These are phyloP conservation scores for Sisor rabdophorus DNA, from an alignment of 2,113 vertebrate species.

Conservation along the genomic window DNA sequence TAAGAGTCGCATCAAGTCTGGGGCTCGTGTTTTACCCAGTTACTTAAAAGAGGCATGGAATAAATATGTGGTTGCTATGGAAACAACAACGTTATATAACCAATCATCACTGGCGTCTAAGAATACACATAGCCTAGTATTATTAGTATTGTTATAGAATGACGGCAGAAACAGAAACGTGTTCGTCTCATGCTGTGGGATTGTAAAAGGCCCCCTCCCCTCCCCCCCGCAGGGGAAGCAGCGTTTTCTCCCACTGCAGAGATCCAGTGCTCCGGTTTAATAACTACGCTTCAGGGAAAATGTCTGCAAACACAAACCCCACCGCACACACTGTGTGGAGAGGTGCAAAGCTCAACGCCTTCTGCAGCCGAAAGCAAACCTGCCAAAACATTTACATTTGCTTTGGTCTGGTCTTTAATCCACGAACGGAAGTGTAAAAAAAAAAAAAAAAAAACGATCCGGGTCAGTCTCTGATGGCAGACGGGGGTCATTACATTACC, in stretches of 20 bases:
- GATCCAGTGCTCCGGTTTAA: slow-evolving; percentile 10
- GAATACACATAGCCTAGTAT: too few species aligned
- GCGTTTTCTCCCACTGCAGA: background rate
- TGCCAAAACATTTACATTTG: background rate
- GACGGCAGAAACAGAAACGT: background rate
- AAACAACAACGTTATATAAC: too few species aligned
- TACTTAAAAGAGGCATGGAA: too few species aligned
- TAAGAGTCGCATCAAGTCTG: too few species aligned
- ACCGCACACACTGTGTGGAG: background rate
- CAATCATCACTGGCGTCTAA: too few species aligned
- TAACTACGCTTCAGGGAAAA: background rate
- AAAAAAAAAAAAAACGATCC: background rate
- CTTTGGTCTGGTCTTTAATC: background rate
- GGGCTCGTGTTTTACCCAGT: too few species aligned
- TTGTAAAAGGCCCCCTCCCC: background rate
- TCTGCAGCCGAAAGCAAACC: background rate
- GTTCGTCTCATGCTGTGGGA: background rate
- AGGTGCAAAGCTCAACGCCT: background rate
- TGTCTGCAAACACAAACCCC: background rate
- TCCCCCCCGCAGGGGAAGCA: background rate
- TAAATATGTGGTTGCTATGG: too few species aligned
- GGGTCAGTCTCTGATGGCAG: background rate
- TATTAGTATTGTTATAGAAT: too few species aligned
- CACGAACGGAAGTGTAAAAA: background rate
- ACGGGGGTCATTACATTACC: background rate